Evolutionary conservation across 1,140 invertebrate genomes (phyloP).

Genomic region (Globodera ellingtonae): DNA sequence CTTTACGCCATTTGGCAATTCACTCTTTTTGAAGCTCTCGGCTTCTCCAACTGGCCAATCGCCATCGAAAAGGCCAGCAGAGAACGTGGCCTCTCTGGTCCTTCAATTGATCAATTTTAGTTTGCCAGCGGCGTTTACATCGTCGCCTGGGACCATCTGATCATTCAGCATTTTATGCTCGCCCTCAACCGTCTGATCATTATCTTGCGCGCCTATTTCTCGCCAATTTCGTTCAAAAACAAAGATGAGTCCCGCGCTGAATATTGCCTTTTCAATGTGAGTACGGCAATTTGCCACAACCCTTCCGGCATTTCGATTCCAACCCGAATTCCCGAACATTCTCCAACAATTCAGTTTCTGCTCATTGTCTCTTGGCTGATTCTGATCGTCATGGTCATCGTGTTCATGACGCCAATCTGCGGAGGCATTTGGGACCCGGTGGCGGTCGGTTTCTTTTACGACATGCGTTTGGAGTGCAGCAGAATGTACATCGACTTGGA

Average conservation of each 20-base stretch:
- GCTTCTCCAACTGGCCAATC: neutral
- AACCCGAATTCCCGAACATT: neutral
- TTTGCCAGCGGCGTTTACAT: slow-evolving; percentile 28
- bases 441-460: slow-evolving; percentile 22
- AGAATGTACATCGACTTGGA: neutral
- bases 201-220: slow-evolving; percentile 19
- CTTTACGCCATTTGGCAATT: slow-evolving; percentile 33
- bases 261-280: slow-evolving; percentile 15
- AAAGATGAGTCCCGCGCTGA: neutral
- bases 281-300: neutral
- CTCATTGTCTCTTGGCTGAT: slow-evolving; percentile 24
- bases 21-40: slow-evolving; percentile 16
- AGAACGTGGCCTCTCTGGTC: neutral
- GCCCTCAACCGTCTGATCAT: slow-evolving; percentile 26
- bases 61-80: slow-evolving; percentile 3
- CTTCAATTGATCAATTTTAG: neutral
- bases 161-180: slow-evolving; percentile 27
- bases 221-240: neutral
- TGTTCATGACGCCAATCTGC: slow-evolving; percentile 24
- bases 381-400: neutral
- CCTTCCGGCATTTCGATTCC: too few species aligned
- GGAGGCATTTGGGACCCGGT: slow-evolving; percentile 11
- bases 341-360: slow-evolving; percentile 7
- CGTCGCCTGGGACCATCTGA: slow-evolving; percentile 31
- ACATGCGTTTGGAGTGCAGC: neutral